These are phyloP conservation scores for Mythimna ferrago DNA, from an alignment of 2,888 invertebrate genomes.

Conservation along the genomic window DNA sequence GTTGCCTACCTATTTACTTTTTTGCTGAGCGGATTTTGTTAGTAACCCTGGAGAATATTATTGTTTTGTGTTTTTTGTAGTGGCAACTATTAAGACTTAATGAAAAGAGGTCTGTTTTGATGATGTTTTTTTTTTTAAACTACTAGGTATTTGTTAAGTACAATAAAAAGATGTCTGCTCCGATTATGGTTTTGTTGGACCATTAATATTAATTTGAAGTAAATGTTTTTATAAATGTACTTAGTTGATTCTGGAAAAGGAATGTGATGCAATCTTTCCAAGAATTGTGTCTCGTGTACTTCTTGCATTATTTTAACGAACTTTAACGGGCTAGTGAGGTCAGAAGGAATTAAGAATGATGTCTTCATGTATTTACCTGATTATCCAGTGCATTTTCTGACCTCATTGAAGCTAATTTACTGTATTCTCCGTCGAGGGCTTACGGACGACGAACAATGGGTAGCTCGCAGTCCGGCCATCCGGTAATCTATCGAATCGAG, in stretches of 20 bases:
- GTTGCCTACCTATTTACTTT: slow-evolving; percentile 54
- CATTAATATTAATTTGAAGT: neutral
- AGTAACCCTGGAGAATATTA: slow-evolving; percentile 10
- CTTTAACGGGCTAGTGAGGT: slow-evolving; percentile 16
- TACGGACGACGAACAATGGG: no score
- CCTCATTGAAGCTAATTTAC: neutral
- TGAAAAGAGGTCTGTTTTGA: neutral
- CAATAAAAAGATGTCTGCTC: neutral
- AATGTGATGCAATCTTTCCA: slow-evolving; percentile 20
- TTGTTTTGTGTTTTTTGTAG: slow-evolving; percentile 4
- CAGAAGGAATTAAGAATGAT: slow-evolving; percentile 22
- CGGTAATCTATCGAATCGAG: no score
- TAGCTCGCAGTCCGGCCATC: no score
- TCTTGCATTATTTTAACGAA: slow-evolving; percentile 31
- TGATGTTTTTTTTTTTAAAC: neutral
- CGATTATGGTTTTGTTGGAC: neutral
- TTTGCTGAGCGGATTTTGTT: slow-evolving; percentile 37
- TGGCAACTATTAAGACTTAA: neutral
- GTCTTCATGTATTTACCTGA: neutral
- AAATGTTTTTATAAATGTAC: neutral
- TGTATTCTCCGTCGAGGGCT: neutral
- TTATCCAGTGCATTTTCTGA: neutral
- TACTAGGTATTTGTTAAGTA: no score
- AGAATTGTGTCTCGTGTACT: slow-evolving; percentile 26
- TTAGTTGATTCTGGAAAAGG: neutral